Evolutionary conservation across 1,140 invertebrate genomes (phyloP), one percentile per base, ranked within the genome.

Genomic region (Drosophila simulans): DNA sequence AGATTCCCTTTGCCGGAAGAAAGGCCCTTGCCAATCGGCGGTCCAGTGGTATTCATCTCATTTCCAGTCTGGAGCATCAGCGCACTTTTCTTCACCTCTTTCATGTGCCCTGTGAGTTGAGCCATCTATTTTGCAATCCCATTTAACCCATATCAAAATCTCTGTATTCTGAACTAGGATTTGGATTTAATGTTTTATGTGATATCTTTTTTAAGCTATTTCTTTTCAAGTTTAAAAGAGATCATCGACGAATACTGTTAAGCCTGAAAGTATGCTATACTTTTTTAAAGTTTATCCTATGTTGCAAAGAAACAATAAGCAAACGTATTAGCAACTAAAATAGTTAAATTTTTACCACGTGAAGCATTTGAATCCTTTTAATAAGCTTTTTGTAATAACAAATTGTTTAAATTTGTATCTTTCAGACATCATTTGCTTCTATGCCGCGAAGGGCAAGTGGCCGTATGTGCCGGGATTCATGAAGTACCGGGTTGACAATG

Each of bases 391-490:
- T 13, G 17, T 12, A 22, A 64, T 27, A 11, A 10, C 15, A 8
- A 11, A 17, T 17, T 11, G 2, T 11, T 43, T 43, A 8, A n/a
- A 15, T 13, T 69, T 53, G 22, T 11, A 53, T 63, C 10, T 51
- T 52, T 7, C 42, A 92, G 91, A 92, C 39, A 92, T 92, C 0
- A 80, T 92, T 49, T 92, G 91, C 31, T 92, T 92, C 55, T 92
- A 90, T 40, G 91, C 91, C 25, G 91, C 91, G 15, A 92, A 91
- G 51, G 91, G 91, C 1, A 92, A 91, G 34, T 92, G 91, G 91
- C 91, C 91, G 0, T 92, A 91, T 65, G 80, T 91, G 37, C 91
- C 91, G 12, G 77, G 81, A 1, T 91, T 92, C 39, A 81, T 92
- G 86, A 90, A 91, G 43, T 35, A 58, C 13, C 83, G 80, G 5